A percentile compares a stretch with the other conserved stretches of the same genome.
Conservation (phyloP, 2,888 invertebrate genomes). For the Macaria notata region DNA sequence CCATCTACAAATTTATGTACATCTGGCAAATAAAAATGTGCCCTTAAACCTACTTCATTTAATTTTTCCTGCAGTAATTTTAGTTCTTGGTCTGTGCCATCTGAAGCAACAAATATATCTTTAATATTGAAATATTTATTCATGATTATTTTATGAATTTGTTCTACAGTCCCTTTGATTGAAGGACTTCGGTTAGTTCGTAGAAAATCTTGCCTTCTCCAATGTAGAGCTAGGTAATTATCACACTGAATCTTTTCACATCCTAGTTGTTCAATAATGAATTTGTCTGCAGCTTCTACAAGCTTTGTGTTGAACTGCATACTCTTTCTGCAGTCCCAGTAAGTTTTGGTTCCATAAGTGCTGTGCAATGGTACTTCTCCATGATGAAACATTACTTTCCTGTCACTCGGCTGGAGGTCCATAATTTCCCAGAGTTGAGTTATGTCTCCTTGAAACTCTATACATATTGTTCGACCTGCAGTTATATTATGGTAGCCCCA, state of each 20-base stretch:
- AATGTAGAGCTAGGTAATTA: constrained; percentile 92
- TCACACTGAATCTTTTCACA: constrained; percentile 71
- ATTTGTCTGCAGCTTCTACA: constrained; percentile 85
- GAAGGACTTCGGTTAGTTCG: constrained; percentile 85
- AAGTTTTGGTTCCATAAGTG: constrained; percentile 90
- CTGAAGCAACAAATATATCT: constrained; percentile 92
- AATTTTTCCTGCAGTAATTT: constrained; percentile 72
- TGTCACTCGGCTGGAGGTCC: constrained; percentile 55
- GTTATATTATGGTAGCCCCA: constrained; percentile 89
- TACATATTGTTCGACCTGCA: constrained; percentile 85
- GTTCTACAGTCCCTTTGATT: constrained; percentile 88
- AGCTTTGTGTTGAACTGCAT: constrained; percentile 93
- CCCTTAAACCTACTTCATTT: constrained; percentile 48
- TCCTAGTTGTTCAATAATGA: constrained; percentile 58
- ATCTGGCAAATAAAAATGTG: constrained; percentile 64
- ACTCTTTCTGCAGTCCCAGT: constrained; percentile 94
- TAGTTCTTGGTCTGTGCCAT: constrained; percentile 85
- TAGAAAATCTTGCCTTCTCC: constrained; percentile 94
- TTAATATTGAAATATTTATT: constrained; percentile 62
- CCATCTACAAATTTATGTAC: constrained; percentile 87
- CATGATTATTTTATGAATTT: constrained; percentile 84
- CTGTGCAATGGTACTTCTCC: constrained; percentile 95
- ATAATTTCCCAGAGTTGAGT: constrained; percentile 85
- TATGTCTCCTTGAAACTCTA: constrained; percentile 92
- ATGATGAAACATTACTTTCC: constrained; percentile 86